A percentile compares a stretch with the other conserved stretches of the same genome.
Evolutionary conservation across 2,113 vertebrate species (phyloP).

Genomic region (Lepidothrix coronata): DNA sequence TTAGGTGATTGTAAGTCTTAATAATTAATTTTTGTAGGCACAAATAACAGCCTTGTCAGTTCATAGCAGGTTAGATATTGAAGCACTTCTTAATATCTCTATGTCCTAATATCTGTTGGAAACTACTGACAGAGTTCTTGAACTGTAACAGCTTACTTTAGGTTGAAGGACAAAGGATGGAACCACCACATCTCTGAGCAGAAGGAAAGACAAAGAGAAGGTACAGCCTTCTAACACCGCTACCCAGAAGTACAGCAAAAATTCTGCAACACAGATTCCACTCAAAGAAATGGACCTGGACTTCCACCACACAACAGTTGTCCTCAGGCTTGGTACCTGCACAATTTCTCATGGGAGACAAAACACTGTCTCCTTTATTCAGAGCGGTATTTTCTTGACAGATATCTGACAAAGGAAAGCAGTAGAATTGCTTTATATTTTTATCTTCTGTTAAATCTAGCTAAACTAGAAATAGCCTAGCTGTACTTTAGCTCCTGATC

Average conservation of each 20-base stretch:
- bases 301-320: background rate
- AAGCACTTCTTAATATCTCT: background rate
- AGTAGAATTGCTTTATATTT: background rate
- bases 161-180: background rate
- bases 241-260: background rate
- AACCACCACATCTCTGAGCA: background rate
- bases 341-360: background rate
- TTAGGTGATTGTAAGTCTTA: background rate
- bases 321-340: background rate
- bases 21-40: background rate
- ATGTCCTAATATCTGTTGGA: background rate
- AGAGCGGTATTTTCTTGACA: background rate
- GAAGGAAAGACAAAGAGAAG: background rate
- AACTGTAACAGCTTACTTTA: background rate
- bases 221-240: background rate
- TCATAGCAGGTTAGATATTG: background rate
- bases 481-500: background rate
- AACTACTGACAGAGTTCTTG: background rate
- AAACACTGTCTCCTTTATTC: background rate
- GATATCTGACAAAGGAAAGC: background rate
- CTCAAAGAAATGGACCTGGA: background rate
- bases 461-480: background rate
- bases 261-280: background rate
- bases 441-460: background rate
- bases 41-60: background rate